Conservation (phyloP, 2,888 invertebrate species). For the Pheosia tremula region DNA sequence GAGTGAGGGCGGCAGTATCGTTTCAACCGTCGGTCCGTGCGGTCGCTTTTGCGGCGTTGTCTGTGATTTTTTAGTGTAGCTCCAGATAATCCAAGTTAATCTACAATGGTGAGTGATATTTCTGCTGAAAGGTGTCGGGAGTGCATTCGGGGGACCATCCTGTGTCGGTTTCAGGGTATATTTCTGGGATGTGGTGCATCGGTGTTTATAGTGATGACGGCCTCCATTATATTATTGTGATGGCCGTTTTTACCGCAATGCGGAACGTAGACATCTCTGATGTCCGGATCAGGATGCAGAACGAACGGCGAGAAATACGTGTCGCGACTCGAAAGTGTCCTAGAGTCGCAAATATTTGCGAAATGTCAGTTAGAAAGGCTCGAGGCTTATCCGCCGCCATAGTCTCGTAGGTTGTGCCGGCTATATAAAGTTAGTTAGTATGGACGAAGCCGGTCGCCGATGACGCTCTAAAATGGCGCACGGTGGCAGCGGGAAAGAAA, state of each 20-base stretch:
- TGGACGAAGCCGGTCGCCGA: constrained; percentile 52
- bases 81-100: constrained; percentile 85
- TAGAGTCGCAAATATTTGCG: constrained; percentile 33
- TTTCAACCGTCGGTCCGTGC: constrained; percentile 82
- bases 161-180: constrained; percentile 62
- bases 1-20: constrained; percentile 85
- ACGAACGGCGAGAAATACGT: constrained; percentile 34
- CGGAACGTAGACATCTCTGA: constrained; percentile 65
- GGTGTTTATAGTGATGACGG: constrained; percentile 83
- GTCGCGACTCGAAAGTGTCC: constrained; percentile 36
- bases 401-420: constrained; percentile 75
- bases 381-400: constrained; percentile 74
- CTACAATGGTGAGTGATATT: constrained; percentile 85
- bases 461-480: constrained; percentile 59
- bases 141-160: constrained; percentile 66
- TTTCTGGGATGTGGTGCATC: constrained; percentile 77
- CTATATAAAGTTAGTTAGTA: constrained; percentile 61
- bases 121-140: constrained; percentile 68
- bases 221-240: constrained; percentile 84
- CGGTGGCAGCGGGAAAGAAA: constrained; percentile 36
- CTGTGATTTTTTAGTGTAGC: constrained; percentile 85
- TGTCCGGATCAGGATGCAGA: constrained; percentile 42
- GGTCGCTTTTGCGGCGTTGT: constrained; percentile 84
- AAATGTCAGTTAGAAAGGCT: constrained; percentile 53
- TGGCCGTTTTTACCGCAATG: constrained; percentile 84